Percentiles rank a stretch among this genome's conserved stretches.
These are phyloP conservation scores for Pica pica DNA, from an alignment of 2,113 vertebrate species.

Conservation along the genomic window DNA sequence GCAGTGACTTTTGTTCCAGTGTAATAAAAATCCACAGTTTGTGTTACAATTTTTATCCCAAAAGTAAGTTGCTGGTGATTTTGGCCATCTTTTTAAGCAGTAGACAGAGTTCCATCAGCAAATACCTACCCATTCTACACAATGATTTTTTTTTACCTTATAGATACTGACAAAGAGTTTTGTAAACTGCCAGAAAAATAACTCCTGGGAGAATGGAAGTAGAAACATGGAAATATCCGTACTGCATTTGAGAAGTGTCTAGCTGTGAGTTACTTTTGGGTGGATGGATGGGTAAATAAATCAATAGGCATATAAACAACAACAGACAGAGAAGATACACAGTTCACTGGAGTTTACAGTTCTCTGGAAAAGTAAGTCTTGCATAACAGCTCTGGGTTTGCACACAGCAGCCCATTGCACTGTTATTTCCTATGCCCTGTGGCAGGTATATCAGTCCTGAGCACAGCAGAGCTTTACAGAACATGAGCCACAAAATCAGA, in stretches of 20 bases:
- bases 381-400: neutral
- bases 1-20: neutral
- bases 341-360: conserved; percentile 23
- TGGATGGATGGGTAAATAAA: neutral
- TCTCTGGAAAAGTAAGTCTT: conserved; percentile 10
- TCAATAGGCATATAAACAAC: conserved; percentile 16
- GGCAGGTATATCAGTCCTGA: neutral
- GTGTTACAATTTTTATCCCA: neutral
- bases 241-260: neutral
- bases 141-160: conserved; percentile 31
- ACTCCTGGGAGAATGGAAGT: neutral
- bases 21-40: neutral
- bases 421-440: neutral
- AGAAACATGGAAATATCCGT: neutral
- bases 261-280: neutral
- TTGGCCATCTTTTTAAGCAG: neutral
- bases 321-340: neutral
- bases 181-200: neutral
- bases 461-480: neutral
- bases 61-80: neutral
- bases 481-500: neutral
- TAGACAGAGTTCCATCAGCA: neutral
- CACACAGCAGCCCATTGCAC: neutral
- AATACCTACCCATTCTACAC: neutral
- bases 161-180: neutral